Evolutionary conservation across 2,888 invertebrate species (phyloP).

Genomic region (Clunio marinus): DNA sequence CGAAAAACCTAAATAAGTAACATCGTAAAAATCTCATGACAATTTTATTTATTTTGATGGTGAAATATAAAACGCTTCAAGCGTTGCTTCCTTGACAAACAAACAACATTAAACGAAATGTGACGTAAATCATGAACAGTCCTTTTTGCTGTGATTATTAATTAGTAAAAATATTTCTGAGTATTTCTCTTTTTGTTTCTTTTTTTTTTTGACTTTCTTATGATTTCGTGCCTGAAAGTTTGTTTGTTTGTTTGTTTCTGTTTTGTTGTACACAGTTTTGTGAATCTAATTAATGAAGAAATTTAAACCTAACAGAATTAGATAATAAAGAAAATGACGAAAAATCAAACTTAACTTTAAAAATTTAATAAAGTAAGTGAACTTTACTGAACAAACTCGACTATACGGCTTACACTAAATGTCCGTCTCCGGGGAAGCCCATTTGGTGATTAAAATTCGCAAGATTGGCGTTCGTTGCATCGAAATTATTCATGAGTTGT

Average conservation of each 20-base stretch:
- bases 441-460: constrained; percentile 50
- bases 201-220: neutral
- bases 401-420: constrained; percentile 47
- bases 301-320: too few species aligned
- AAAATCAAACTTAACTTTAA: too few species aligned
- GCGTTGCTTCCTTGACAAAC: too few species aligned
- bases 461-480: constrained; percentile 43
- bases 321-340: too few species aligned
- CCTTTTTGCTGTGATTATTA: too few species aligned
- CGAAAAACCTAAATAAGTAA: too few species aligned
- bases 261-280: neutral
- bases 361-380: neutral
- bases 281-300: too few species aligned
- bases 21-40: too few species aligned
- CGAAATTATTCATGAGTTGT: constrained; percentile 32
- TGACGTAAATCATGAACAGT: too few species aligned
- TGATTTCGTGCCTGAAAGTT: neutral
- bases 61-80: too few species aligned
- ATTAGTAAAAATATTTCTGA: neutral
- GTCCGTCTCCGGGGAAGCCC: constrained; percentile 52
- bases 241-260: neutral
- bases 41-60: too few species aligned
- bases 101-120: too few species aligned
- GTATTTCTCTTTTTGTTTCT: neutral
- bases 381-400: neutral